Evolutionary conservation across 2,888 invertebrate species (phyloP).

Genomic region (Dioctria linearis): DNA sequence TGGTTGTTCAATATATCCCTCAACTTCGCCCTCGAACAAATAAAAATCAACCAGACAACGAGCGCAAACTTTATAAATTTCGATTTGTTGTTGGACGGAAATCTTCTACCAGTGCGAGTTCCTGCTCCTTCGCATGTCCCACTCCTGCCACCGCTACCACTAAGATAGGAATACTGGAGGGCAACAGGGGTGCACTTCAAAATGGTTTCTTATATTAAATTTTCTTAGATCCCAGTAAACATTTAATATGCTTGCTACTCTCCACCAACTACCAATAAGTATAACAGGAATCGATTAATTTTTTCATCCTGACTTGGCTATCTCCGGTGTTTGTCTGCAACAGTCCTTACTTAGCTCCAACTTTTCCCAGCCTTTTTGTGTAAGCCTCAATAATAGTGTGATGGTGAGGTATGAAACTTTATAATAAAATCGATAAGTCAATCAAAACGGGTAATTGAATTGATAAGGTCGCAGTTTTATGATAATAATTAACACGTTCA

Average conservation of each 20-base stretch:
- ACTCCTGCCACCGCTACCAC: neutral
- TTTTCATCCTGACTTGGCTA: constrained; percentile 8
- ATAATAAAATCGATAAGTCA: too few species aligned
- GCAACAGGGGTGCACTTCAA: neutral
- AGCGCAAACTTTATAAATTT: constrained; percentile 45
- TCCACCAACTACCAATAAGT: constrained; percentile 11
- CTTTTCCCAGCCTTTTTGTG: too few species aligned
- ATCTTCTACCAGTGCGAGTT: too few species aligned
- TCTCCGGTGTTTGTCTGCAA: too few species aligned
- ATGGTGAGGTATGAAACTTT: too few species aligned
- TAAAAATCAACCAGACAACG: constrained; percentile 37
- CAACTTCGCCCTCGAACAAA: constrained; percentile 43
- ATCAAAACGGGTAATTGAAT: too few species aligned
- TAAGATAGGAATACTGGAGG: too few species aligned
- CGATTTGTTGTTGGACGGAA: constrained; percentile 20
- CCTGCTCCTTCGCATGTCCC: neutral
- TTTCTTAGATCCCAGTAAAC: constrained; percentile 36
- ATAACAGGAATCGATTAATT: constrained; percentile 30
- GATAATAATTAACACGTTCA: too few species aligned
- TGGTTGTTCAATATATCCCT: constrained; percentile 50
- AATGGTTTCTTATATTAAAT: constrained; percentile 41
- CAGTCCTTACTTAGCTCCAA: too few species aligned
- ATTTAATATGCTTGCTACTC: constrained; percentile 28
- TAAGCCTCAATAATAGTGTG: too few species aligned
- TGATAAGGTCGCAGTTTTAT: too few species aligned